Evolutionary conservation across 2,113 vertebrate genomes (phyloP), one percentile per base, ranked within the genome.

Genomic region (Amphilophus citrinellus): DNA sequence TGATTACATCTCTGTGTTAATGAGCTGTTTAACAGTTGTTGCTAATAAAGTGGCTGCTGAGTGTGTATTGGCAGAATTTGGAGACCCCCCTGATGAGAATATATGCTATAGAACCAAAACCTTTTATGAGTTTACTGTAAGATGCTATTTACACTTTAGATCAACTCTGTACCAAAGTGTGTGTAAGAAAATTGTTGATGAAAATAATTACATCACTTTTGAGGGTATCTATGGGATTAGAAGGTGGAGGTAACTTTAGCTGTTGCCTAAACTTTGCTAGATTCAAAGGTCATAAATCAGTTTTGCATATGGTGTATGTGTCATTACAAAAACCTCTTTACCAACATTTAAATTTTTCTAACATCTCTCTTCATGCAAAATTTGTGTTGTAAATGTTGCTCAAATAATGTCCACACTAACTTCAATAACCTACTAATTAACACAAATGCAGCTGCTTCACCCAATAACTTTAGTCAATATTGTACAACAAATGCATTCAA

Each of bases 201-300:
- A 42, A 82, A 84, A 88, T 59, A 81, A 65, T 68, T 13, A 6
- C 15, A 68, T 47, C 15, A 11, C 65, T 27, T 50, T 68, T 47
- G 47, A 27, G 65, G 39, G 39, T 27, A 68, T 47, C 39, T 27
- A 0, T 68, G 47, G 47, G 42, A 50, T 68, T 42, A 42, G 10
- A 42, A 18, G 63, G 22, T n/a, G 44, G 14, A 27, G 39, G 8
- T 47, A 17, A 15, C 39, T 47, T 68, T 9, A 10, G 39, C 42
- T 68, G 42, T 47, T 68, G 63, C 39, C 39, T 47, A 27, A 68
- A 47, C 22, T 68, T 47, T 47, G 3, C 44, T 39, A 68, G 1
- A 14, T 10, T 66, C 63, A 24, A 47, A 61, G 32, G 17, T 61
- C 1, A 9, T 24, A 20, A 61, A 66, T 66, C n/a, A 17, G 39